Base-by-base conservation (phyloP, 2,797 vertebrate species). In the Sebastes paucispinis region DNA sequence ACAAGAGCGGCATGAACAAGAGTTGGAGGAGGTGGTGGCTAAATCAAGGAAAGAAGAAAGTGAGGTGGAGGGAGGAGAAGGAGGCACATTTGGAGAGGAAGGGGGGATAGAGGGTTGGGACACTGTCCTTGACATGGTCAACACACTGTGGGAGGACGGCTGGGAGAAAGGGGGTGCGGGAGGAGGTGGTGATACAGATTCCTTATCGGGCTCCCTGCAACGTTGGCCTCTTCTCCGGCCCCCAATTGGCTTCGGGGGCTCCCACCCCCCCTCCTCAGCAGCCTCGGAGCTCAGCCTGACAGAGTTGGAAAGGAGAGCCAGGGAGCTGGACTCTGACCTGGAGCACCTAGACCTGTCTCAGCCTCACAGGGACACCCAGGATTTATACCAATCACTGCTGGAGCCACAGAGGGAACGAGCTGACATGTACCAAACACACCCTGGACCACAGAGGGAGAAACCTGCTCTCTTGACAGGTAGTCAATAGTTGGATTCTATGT, bases 211-310 rank as follows among this genome's bases (percentile, higher is more conserved):
- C 29, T 96, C 96, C 6, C 83, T 96, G 58, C 94, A 92, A 43
- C 92, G 91, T 7, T 96, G 96, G 96, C 96, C 96, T 50, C 94
- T 96, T 52, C 93, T 96, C 32, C 88, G 94, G 64, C 96, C 96
- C 7, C 96, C 96, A 0, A 39, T 95, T 1, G 96, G 96, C 55
- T 96, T 96, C 7, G 96, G 96, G 22, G 95, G 95, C 22, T 96
- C 95, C 4, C 94, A 96, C 29, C 95, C 96, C 0, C 95, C 95
- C 0, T 96, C 96, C 16, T 92, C 93, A 0, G 94, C 95, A 4
- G 95, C 95, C 62, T 96, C 96, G 0, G 95, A 96, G 83, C 91
- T 96, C 67, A 95, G 95, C 80, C 87, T 96, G 50, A 90, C 94
- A 2, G 95, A 96, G 80, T 77, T 96, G 59, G 96, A 96, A 73